Conservation (phyloP, 2,113 vertebrate genomes). For the Ibidorhyncha struthersii region DNA sequence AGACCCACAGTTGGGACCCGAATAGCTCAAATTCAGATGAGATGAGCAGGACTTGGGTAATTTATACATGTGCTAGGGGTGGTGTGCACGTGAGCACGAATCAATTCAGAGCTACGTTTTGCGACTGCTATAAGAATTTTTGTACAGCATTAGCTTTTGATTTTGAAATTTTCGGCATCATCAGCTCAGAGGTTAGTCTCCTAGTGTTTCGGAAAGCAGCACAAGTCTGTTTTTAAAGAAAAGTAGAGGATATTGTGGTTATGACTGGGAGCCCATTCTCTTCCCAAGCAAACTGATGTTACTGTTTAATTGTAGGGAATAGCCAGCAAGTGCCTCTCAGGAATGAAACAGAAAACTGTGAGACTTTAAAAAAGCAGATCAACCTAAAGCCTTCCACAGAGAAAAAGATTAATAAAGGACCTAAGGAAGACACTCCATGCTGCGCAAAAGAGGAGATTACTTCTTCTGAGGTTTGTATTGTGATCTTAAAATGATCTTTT, state of each 20-base stretch:
- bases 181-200: background rate
- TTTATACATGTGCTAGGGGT: background rate
- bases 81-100: background rate
- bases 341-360: constrained; percentile 73
- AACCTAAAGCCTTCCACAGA: constrained; percentile 68
- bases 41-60: background rate
- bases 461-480: constrained; percentile 70
- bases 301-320: constrained; percentile 70
- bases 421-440: constrained; percentile 67
- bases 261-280: background rate
- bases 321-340: constrained; percentile 75
- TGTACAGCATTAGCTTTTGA: background rate
- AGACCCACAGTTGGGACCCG: background rate
- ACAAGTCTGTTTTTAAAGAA: background rate
- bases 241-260: background rate
- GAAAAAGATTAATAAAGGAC: constrained; percentile 67
- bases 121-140: background rate
- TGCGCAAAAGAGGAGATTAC: constrained; percentile 64
- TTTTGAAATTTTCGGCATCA: background rate
- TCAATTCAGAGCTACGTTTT: background rate
- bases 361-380: constrained; percentile 71
- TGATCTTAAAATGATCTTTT: background rate
- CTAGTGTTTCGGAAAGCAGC: background rate
- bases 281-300: constrained; percentile 1
- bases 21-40: background rate